Base-by-base conservation (phyloP, 2,888 invertebrate species). In the Lysandra coridon region DNA sequence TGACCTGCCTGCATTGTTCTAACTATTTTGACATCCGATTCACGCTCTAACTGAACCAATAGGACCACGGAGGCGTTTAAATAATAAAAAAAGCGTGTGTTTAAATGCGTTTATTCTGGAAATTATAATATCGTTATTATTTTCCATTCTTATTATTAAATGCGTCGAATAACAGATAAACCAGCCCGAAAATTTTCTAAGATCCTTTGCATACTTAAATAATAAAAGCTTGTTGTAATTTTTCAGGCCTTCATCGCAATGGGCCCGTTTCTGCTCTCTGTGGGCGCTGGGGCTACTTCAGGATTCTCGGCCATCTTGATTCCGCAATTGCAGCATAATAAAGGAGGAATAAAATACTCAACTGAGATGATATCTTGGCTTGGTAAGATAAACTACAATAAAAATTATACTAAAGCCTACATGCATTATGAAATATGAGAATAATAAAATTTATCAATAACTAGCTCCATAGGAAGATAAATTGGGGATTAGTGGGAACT, bases 251-350 rank as follows among this genome's bases (percentile, higher is more conserved):
- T 95, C 60, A 94, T 95, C 78, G 92, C 95, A 2, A 85, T 93
- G 12, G 96, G 96, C 0, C 95, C 96, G 0, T 92, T 96, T 80
- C 88, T 96, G 84, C 85, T 95, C 60, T 95, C 95, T 0, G 84
- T 96, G 0, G 91, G 95, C 6, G 92, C 95, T 0, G 96, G 96
- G 1, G 95, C 96, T 83, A 95, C 96, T 0, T 92, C 95, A 0
- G 96, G 96, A 0, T 96, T 95, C 84, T 96, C 96, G 1, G 96
- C 96, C 3, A 95, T 96, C 17, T 89, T 96, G 17, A 91, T 96
- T 80, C 96, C 96, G 0, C 96, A 96, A 85, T 86, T 96, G 37
- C 85, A 88, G 81, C 83, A 89, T 73, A 87, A 83, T 2, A 90
- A 92, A 81, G 89, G 91, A 30, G 88, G 87, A 74, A 86, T 91